phyloP scores from a whole-genome alignment of 2,113 vertebrate genomes.

The Nerophis ophidion region DNA sequence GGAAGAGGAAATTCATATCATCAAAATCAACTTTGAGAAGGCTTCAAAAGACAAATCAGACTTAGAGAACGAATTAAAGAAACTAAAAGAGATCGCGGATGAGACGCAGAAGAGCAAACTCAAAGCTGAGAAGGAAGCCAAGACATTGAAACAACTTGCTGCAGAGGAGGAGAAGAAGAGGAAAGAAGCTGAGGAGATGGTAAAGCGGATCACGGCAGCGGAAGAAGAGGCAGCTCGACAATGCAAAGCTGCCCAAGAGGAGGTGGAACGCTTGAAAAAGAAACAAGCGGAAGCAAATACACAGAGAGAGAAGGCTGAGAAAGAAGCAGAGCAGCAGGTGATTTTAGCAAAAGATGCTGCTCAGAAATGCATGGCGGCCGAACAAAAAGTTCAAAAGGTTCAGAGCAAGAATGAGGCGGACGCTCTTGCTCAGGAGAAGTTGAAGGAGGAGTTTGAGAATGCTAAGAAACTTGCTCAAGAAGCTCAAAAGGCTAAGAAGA shows the following conservation, averaged over 20 bases:
- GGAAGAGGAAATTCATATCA: constrained; percentile 88
- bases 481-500: constrained; percentile 78
- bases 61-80: constrained; percentile 84
- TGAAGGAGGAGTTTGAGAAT: constrained; percentile 78
- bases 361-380: constrained; percentile 78
- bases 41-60: constrained; percentile 81
- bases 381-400: constrained; percentile 82
- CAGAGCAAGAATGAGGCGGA: constrained; percentile 85
- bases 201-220: constrained; percentile 79
- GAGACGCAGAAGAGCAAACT: constrained; percentile 83
- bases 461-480: constrained; percentile 78
- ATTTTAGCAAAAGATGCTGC: constrained; percentile 84
- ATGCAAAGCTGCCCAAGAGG: constrained; percentile 81
- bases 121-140: constrained; percentile 82
- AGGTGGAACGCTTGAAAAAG: constrained; percentile 83
- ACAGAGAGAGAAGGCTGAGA: constrained; percentile 82
- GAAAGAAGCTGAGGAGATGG: constrained; percentile 85
- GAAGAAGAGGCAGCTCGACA: constrained; percentile 88
- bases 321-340: constrained; percentile 83
- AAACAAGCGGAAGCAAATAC: constrained; percentile 80
- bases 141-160: constrained; percentile 78
- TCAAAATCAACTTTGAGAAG: constrained; percentile 85
- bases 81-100: constrained; percentile 79
- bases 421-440: constrained; percentile 77
- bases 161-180: constrained; percentile 83